Percentiles rank a stretch among this genome's conserved stretches.
phyloP scores from a whole-genome alignment of 35 echinoderm and acorn worm genomes.

The Apostichopus japonicus region DNA sequence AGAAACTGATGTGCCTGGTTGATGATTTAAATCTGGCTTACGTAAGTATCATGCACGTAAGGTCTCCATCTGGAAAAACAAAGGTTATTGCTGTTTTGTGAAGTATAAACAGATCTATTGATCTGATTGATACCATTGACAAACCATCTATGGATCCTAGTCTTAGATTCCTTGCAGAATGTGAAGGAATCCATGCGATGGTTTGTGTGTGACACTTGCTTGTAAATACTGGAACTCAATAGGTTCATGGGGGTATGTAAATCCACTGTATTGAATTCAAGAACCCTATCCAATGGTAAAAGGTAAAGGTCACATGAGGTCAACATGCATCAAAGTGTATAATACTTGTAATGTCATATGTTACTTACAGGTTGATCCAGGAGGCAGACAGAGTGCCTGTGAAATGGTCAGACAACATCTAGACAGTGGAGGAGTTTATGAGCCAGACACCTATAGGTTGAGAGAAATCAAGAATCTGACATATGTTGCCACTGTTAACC shows the following conservation, averaged over 20 bases:
- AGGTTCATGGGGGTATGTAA: too few species aligned
- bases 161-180: too few species aligned
- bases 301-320: too few species aligned
- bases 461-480: conserved; percentile 96
- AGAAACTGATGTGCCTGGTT: conserved; percentile 98
- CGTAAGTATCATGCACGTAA: conserved; percentile 59
- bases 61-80: too few species aligned
- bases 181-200: too few species aligned
- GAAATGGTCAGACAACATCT: conserved; percentile 99
- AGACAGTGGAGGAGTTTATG: conserved; percentile 93
- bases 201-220: too few species aligned
- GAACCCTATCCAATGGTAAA: too few species aligned
- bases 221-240: too few species aligned
- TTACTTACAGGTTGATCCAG: conserved; percentile 72
- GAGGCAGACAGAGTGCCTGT: conserved; percentile 84
- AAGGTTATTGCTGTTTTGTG: neutral
- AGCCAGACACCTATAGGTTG: conserved; percentile 80
- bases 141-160: neutral
- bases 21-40: conserved; percentile 97
- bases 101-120: neutral
- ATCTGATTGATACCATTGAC: neutral
- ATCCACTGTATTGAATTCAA: too few species aligned
- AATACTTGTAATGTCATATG: neutral
- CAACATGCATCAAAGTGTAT: too few species aligned
- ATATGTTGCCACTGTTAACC: conserved; percentile 95